Evolutionary conservation across 2,797 vertebrate species (phyloP).

Genomic region (Neoniphon sammara): DNA sequence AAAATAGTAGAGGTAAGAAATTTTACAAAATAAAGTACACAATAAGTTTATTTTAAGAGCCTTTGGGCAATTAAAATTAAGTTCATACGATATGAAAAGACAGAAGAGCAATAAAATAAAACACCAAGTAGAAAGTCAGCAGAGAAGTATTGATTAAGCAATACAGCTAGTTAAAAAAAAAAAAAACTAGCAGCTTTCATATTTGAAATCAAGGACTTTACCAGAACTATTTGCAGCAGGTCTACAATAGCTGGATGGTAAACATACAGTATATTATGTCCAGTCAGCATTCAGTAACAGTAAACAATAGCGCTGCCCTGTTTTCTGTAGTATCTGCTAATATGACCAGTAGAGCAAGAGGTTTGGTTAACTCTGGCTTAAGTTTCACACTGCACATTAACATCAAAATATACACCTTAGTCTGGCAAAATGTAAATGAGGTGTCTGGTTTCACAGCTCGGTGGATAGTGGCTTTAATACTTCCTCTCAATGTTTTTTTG

Average conservation of each 20-base stretch:
- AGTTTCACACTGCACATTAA: constrained; percentile 11
- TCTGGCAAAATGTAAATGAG: not conserved
- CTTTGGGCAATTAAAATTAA: not conserved
- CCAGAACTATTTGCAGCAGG: not conserved
- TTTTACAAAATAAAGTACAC: constrained; percentile 15
- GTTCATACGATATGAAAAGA: not conserved
- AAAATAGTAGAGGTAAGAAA: constrained; percentile 1
- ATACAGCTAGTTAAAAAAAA: constrained; percentile 1
- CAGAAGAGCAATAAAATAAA: not conserved
- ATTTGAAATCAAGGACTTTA: not conserved
- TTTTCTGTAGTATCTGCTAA: constrained; percentile 31
- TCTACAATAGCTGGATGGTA: constrained; percentile 4
- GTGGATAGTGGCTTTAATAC: not conserved
- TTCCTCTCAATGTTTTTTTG: not conserved
- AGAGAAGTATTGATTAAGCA: not conserved
- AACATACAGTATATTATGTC: not conserved
- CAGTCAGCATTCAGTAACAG: not conserved
- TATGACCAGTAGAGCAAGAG: constrained; percentile 10
- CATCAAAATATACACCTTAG: constrained; percentile 12
- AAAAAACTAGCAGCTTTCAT: not conserved
- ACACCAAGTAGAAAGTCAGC: constrained; percentile 15
- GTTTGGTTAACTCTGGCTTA: constrained; percentile 32
- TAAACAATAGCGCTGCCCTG: not conserved
- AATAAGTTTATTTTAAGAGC: not conserved
- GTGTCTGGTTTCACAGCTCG: constrained; percentile 22